phyloP scores from a whole-genome alignment of 2,113 vertebrate genomes.

The Capreolus pygargus region DNA sequence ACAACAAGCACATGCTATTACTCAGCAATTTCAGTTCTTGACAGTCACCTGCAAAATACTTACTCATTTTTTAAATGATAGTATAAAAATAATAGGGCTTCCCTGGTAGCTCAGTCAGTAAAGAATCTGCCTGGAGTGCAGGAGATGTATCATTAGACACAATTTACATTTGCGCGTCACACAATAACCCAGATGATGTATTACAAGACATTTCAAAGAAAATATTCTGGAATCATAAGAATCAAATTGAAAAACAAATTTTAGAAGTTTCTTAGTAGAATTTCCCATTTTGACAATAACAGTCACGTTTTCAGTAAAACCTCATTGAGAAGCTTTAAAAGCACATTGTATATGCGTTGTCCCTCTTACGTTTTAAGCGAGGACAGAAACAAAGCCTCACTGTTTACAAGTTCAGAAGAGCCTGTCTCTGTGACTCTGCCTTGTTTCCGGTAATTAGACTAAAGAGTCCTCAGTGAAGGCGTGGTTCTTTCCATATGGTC shows the following conservation, averaged over 20 bases:
- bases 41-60: neutral
- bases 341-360: neutral
- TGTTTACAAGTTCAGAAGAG: neutral
- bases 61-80: neutral
- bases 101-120: neutral
- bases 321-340: neutral
- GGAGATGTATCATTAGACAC: neutral
- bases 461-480: neutral
- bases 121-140: neutral
- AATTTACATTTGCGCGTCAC: neutral
- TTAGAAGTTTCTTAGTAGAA: neutral
- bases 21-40: neutral
- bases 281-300: neutral
- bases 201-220: neutral
- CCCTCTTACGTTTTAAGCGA: neutral
- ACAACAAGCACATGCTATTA: neutral
- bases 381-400: neutral
- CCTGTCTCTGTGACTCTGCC: neutral
- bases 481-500: neutral
- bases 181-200: neutral
- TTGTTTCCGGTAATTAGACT: neutral
- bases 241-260: neutral
- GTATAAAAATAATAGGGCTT: neutral
- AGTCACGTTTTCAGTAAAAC: neutral
- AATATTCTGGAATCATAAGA: neutral